Evolutionary conservation across 2,113 vertebrate species (phyloP), one percentile per base, ranked within the genome.

Genomic region (Phalacrocorax pelagicus): DNA sequence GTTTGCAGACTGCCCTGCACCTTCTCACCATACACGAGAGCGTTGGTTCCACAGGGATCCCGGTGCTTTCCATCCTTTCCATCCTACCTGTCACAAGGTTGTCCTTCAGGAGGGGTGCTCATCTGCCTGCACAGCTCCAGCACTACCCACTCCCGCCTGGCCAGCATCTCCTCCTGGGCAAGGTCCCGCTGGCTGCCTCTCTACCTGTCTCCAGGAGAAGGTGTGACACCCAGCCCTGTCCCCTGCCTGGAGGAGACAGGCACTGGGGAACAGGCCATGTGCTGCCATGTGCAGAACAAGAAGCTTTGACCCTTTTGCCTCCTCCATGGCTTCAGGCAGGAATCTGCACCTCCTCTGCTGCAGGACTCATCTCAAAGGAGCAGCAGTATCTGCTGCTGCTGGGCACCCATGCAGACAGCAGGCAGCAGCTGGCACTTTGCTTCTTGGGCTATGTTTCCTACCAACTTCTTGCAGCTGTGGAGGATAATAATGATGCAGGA

Each of bases 111-210:
- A 73, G 26, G 24, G 15, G 17, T 24, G 38, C 32, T 44, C 4
- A 0, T 34, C 38, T 72, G 67, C 36, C 24, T 12, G 32, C 30
- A 7, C 67, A n/a, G 55, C 30, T 36, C 57, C 57, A 15, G 44
- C 2, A 0, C n/a, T 24, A 29, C 46, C 36, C 0, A 1, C 18
- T 61, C 55, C 54, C 0, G 3, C 66, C 27, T 3, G 1, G 42
- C 29, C 29, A 40, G 47, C 47, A 19, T 17, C 57, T 44, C 66
- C 54, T 59, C 29, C 66, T 40, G 66, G 54, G 18, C 18, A n/a
- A 13, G 30, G 46, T n/a, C 30, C 57, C 1, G 4, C 67, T 42
- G 46, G 4, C 46, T 83, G 44, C 67, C 26, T 62, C 16, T 54
- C 77, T 27, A 16, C 26, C 23, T 32, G 6, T 55, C 34, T 38